phyloP scores from a whole-genome alignment of 1,140 invertebrate species.

The Protaetia brevitarsis region DNA sequence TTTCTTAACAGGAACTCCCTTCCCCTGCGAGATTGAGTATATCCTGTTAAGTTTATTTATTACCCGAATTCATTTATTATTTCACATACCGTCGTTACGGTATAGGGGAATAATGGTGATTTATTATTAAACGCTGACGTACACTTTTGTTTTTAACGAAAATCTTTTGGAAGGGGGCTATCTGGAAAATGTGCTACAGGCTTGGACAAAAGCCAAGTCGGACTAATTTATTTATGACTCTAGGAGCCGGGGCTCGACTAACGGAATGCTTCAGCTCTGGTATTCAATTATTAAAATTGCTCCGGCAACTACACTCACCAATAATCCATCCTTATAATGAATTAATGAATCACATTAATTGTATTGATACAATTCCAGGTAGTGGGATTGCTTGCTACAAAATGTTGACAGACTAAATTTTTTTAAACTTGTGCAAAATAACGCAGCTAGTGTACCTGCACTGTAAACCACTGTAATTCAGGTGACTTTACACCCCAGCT shows the following conservation, averaged over 20 bases:
- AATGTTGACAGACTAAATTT: too few species aligned
- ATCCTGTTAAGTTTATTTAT: constrained; percentile 12
- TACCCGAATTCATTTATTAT: constrained; percentile 14
- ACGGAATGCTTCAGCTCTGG: background rate
- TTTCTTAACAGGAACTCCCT: background rate
- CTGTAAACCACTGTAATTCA: too few species aligned
- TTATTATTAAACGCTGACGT: constrained; percentile 8
- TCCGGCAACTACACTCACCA: background rate
- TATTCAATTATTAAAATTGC: constrained; percentile 12
- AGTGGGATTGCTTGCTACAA: too few species aligned
- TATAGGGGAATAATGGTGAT: constrained; percentile 11
- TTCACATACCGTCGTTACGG: constrained; percentile 3
- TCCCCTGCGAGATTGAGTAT: background rate
- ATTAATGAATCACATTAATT: too few species aligned
- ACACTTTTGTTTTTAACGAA: constrained; percentile 11
- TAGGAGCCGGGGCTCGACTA: background rate
- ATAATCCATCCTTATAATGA: background rate
- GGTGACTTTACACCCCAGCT: too few species aligned
- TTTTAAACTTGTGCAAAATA: too few species aligned
- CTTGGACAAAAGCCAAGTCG: constrained; percentile 9
- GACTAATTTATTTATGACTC: background rate
- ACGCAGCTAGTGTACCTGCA: too few species aligned
- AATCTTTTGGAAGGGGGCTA: background rate
- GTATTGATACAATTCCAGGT: too few species aligned
- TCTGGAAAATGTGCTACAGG: background rate